phyloP scores from a whole-genome alignment of 2,113 vertebrate genomes.

The Pelecanus crispus region DNA sequence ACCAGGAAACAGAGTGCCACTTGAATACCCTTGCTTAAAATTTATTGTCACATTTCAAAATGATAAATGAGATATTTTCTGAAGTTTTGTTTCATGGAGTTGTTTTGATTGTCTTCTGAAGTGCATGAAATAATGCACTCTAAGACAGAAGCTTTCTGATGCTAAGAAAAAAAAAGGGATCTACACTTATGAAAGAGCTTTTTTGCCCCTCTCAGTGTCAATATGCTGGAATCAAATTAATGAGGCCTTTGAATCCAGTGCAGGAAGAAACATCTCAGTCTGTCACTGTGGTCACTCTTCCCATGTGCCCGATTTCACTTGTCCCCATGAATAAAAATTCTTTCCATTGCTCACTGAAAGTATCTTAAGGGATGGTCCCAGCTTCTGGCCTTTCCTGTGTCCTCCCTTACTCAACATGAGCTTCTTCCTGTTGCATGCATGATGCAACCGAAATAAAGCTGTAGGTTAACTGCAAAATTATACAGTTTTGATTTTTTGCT shows the following conservation, averaged over 20 bases:
- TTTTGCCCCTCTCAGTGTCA: not conserved
- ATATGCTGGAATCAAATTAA: not conserved
- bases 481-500: not conserved
- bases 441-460: not conserved
- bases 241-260: not conserved
- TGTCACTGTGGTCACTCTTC: not conserved
- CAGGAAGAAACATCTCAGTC: not conserved
- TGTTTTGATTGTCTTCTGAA: not conserved
- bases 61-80: not conserved
- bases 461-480: not conserved
- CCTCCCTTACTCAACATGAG: not conserved
- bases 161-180: accelerated
- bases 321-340: not conserved
- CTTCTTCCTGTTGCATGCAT: not conserved
- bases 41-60: not conserved
- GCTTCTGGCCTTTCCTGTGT: not conserved
- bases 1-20: accelerated
- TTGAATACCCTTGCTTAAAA: not conserved
- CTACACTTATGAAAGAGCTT: not conserved
- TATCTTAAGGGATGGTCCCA: not conserved
- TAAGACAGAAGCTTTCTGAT: not conserved
- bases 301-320: not conserved
- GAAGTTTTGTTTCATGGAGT: not conserved
- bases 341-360: not conserved
- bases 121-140: not conserved